These are phyloP conservation scores for Phymorhynchus buccinoides DNA, from an alignment of 1,140 invertebrate genomes.

Conservation along the genomic window DNA sequence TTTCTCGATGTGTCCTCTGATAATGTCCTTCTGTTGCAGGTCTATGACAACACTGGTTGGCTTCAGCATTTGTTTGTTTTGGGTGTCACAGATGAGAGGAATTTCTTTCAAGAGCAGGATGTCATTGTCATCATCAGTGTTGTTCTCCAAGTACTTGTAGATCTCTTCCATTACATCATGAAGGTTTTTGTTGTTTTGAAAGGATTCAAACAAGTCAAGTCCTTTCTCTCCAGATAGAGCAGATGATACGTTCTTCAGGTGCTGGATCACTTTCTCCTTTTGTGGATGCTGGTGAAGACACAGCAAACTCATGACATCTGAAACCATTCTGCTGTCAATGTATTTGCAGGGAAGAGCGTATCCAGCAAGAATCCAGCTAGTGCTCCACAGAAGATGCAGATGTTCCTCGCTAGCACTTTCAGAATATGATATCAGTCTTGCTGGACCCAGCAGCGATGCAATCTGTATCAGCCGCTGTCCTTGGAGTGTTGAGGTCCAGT, in stretches of 20 bases:
- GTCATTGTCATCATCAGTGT: neutral
- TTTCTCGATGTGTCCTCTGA: slow-evolving; percentile 52
- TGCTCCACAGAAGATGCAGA: slow-evolving; percentile 49
- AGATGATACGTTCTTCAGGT: slow-evolving; percentile 42
- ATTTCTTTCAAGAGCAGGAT: slow-evolving; percentile 12
- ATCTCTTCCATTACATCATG: slow-evolving; percentile 40
- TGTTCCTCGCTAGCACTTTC: slow-evolving; percentile 24
- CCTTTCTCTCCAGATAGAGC: slow-evolving; percentile 31
- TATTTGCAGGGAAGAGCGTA: slow-evolving; percentile 33
- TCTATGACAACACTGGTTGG: slow-evolving; percentile 51
- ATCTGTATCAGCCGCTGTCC: slow-evolving; percentile 3
- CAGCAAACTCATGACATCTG: slow-evolving; percentile 1
- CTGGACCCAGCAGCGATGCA: neutral
- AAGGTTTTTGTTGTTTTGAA: neutral
- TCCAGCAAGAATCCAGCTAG: slow-evolving; percentile 35
- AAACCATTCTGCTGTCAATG: neutral
- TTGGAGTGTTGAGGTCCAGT: neutral
- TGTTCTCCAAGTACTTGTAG: slow-evolving; percentile 40
- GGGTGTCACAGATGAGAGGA: slow-evolving; percentile 42
- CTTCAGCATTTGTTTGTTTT: slow-evolving; percentile 46
- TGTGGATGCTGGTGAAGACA: slow-evolving; percentile 32
- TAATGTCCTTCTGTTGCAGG: slow-evolving; percentile 49
- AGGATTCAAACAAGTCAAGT: neutral
- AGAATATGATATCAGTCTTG: slow-evolving; percentile 39
- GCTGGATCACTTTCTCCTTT: slow-evolving; percentile 36